Evolutionary conservation across 2,888 invertebrate genomes (phyloP), one percentile per base, ranked within the genome.

Genomic region (Erynnis tages): DNA sequence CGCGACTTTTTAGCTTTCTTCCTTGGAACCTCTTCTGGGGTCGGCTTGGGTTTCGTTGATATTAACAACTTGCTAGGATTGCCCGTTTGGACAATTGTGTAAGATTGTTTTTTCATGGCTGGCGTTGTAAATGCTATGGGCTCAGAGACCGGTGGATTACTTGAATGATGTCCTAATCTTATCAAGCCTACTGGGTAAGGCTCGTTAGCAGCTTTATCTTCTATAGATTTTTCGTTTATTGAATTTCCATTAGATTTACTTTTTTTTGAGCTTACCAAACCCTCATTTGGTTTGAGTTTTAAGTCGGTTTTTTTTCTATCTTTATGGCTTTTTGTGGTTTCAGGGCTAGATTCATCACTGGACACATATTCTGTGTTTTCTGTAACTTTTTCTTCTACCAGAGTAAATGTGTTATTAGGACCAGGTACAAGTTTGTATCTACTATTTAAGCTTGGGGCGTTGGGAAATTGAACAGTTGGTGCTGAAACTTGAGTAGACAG

Each of bases 101-200:
- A 89, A 0, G 85, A 83, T 47, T 86, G 89, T 54, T 89, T 89
- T 56, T 84, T 88, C 75, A 79, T 76, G 0, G 80, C 83, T 7
- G 89, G 78, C 1, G 84, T 81, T 14, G 80, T 73, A 52, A 83
- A 80, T 4, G 69, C 41, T 0, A 69, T 52, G 10, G 74, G 64
- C 10, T 60, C 58, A 8, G 56, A 34, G 0, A 46, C 43, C 0
- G 69, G 46, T 13, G 67, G 52, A 5, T 62, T 54, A 37, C 58
- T 62, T 1, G 73, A 62, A 46, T 72, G 62, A 54, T 73, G 75
- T 3, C 73, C 61, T 19, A 78, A 58, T 3, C 82, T 79, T 54
- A 89, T 85, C 29, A 89, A 63, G 2, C 88, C 86, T 1, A 89
- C 88, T 14, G 88, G 88, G 58, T 89, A 89, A 10, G 88, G 89